phyloP scores from a whole-genome alignment of 1,140 invertebrate species.

The Rhizoglyphus robini region DNA sequence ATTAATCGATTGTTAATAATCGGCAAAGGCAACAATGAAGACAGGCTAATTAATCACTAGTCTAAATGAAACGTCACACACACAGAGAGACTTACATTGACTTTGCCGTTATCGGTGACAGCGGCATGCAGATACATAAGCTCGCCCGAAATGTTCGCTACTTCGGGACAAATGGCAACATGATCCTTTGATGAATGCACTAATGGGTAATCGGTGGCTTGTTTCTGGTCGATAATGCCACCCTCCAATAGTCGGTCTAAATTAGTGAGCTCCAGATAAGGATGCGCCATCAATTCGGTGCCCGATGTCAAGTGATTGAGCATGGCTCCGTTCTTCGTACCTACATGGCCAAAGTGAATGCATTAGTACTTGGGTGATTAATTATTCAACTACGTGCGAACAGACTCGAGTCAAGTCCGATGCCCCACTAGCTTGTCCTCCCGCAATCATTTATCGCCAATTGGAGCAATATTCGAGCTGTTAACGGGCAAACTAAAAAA shows the following conservation, averaged over 20 bases:
- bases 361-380: slow-evolving; percentile 1
- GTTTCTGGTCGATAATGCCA: slow-evolving; percentile 7
- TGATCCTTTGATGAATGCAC: slow-evolving; percentile 15
- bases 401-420: not conserved
- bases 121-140: slow-evolving; percentile 14
- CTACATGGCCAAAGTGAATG: not conserved
- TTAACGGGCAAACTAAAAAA: no score
- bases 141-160: slow-evolving; percentile 7
- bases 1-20: no score
- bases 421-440: not conserved
- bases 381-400: not conserved
- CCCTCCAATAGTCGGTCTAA: slow-evolving; percentile 5
- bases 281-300: slow-evolving; percentile 7
- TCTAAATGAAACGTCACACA: no score
- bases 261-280: slow-evolving; percentile 8
- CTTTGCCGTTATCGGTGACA: slow-evolving; percentile 14
- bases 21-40: no score
- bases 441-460: no score
- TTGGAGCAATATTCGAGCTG: no score
- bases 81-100: slow-evolving; percentile 3
- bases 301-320: slow-evolving; percentile 12
- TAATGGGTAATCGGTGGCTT: slow-evolving; percentile 15
- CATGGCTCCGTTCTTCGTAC: not conserved
- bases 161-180: slow-evolving; percentile 14
- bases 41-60: no score